A percentile compares a stretch with the other conserved stretches of the same genome.
Conservation (phyloP, 2,888 invertebrate genomes). For the Cryptus viduatorius region DNA sequence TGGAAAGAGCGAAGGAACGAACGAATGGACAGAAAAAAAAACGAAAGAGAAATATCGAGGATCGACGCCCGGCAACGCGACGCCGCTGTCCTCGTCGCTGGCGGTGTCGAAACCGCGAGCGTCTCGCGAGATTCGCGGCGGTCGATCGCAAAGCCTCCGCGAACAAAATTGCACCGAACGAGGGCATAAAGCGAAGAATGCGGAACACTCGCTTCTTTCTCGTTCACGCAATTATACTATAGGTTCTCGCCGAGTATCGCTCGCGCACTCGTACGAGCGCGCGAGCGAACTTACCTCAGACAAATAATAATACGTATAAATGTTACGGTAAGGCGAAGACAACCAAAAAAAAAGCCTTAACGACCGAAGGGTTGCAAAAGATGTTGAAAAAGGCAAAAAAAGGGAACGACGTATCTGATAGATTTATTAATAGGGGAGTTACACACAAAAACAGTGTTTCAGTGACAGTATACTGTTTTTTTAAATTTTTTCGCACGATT, state of each 20-base stretch:
- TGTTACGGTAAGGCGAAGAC: not conserved
- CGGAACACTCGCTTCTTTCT: conserved; percentile 57
- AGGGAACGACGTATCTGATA: too few species aligned
- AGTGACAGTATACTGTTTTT: too few species aligned
- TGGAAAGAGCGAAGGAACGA: conserved; percentile 8
- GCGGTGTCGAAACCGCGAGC: conserved; percentile 46
- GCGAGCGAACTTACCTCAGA: conserved; percentile 11
- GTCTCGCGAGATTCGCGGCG: conserved; percentile 25
- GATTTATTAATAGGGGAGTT: too few species aligned
- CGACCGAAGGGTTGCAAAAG: too few species aligned
- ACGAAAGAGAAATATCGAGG: conserved; percentile 19
- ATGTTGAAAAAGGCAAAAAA: not conserved
- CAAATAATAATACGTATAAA: conserved; percentile 13
- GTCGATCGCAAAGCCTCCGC: conserved; percentile 41
- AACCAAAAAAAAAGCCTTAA: not conserved
- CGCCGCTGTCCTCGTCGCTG: conserved; percentile 4
- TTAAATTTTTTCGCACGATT: too few species aligned
- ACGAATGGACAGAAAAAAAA: conserved; percentile 1
- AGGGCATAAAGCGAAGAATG: conserved; percentile 64
- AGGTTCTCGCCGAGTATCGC: not conserved
- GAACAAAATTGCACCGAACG: conserved; percentile 36
- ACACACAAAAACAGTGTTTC: too few species aligned
- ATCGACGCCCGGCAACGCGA: conserved; percentile 53
- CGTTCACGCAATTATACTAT: conserved; percentile 30
- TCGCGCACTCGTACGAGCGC: conserved; percentile 18